Evolutionary conservation across 2,888 invertebrate species (phyloP).

Genomic region (Uloborus plumipes): DNA sequence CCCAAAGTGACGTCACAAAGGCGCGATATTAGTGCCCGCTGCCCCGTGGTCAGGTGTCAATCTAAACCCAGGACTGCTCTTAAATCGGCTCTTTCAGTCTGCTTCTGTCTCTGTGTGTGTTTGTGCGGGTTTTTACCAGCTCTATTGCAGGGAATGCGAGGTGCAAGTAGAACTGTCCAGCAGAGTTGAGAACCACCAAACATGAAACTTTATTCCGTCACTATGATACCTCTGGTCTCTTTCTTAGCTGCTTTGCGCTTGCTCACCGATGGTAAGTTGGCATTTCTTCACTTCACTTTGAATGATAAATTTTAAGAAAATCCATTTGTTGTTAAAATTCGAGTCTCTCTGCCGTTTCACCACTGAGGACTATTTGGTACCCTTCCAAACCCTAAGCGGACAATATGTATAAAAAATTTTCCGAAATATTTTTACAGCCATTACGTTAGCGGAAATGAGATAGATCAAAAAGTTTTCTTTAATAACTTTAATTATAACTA

Average conservation of each 20-base stretch:
- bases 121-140: slow-evolving; percentile 7
- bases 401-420: too few species aligned
- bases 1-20: slow-evolving; percentile 47
- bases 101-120: slow-evolving; percentile 8
- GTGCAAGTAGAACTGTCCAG: slow-evolving; percentile 5
- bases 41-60: slow-evolving; percentile 39
- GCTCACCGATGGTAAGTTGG: slow-evolving; percentile 81
- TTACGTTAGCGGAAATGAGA: too few species aligned
- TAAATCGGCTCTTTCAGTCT: slow-evolving; percentile 11
- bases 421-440: too few species aligned
- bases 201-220: slow-evolving; percentile 67
- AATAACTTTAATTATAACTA: too few species aligned
- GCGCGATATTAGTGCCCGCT: slow-evolving; percentile 50
- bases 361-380: too few species aligned
- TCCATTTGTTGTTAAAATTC: too few species aligned
- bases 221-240: slow-evolving; percentile 87
- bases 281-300: neutral
- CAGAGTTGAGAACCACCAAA: slow-evolving; percentile 16
- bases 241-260: slow-evolving; percentile 86
- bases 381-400: too few species aligned
- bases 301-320: neutral
- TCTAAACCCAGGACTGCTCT: slow-evolving; percentile 22
- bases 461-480: too few species aligned
- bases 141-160: slow-evolving; percentile 37
- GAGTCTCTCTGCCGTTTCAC: too few species aligned